Base-by-base conservation (phyloP, 2,888 invertebrate species). In the Trissolcus japonicus region DNA sequence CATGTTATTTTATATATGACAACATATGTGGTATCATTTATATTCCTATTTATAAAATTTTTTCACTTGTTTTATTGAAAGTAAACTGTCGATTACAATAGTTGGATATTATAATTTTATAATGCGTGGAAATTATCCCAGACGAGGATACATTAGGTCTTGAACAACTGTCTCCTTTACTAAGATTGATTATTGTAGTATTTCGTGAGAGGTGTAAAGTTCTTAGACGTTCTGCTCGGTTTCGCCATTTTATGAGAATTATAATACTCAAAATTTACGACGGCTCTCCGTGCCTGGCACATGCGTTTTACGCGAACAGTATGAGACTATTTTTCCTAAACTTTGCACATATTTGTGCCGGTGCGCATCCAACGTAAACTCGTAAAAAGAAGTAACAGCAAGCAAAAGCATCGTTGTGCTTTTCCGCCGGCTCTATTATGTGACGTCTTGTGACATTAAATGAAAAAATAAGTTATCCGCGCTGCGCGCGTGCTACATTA, bases 301-400 rank as follows among this genome's bases (percentile, higher is more conserved):
- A 67, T 55, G 25, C 66, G 50, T 53, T 68, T 68, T 68, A 68
- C 59, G 54, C 62, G 62, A 62, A 74, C 67, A 46, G 62, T 63
- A 46, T 54, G 68, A 46, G 63, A 68, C 67, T 75, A 68, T 83
- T 83, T 84, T 84, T 82, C 82, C 82, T 81, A 82, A 83, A 83
- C 81, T 82, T 81, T 82, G 78, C 68, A 51, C 62, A 75, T 68
- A 75, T 62, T 75, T 68, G 75, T 68, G 68, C 75, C 62, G 35
- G 35, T 35, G 62, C 63, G 68, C 68, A 60, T 69, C 60, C 60
- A 65, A 60, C 68, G 75, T 65, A 60, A 76, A 76, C 73, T 25
- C 67, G 46, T 75, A 75, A 75, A 75, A 68, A 75, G 68, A 68
- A 68, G 68, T 63, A 63, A 75, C 67, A 59, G 55, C 66, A 35